A percentile compares a stretch with the other conserved stretches of the same genome.
phyloP scores from a whole-genome alignment of 2,113 vertebrate species.

The Benitochromis conjunctus region DNA sequence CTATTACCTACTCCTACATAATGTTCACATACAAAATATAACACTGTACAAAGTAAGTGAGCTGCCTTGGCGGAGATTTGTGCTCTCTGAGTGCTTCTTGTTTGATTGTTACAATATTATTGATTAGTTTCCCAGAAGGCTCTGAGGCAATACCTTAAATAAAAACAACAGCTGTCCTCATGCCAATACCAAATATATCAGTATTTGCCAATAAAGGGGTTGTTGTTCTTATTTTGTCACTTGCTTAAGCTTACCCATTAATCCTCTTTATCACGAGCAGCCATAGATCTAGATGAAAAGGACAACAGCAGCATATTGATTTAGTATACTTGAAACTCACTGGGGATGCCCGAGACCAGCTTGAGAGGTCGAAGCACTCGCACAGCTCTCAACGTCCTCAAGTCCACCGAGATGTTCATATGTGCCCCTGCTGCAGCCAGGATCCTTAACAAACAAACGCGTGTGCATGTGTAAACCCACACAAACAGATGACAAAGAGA shows the following conservation, averaged over 20 bases:
- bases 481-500: neutral
- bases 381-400: constrained; percentile 92
- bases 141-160: neutral
- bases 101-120: neutral
- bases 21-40: neutral
- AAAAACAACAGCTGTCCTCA: neutral
- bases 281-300: neutral
- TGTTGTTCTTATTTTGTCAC: neutral
- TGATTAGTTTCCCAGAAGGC: neutral
- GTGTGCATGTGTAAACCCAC: neutral
- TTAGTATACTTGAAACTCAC: constrained; percentile 68
- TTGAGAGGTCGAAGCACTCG: constrained; percentile 93
- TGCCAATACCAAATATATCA: neutral
- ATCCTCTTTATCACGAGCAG: neutral
- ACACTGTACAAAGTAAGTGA: neutral
- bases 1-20: neutral
- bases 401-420: constrained; percentile 95
- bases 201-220: neutral
- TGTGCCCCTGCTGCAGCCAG: constrained; percentile 92
- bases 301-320: neutral
- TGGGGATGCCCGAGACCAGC: constrained; percentile 96
- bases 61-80: neutral
- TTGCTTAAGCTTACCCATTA: neutral
- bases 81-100: neutral
- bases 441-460: constrained; percentile 78